Conservation (phyloP, 2,888 invertebrate species). For the Steromphala cineraria region DNA sequence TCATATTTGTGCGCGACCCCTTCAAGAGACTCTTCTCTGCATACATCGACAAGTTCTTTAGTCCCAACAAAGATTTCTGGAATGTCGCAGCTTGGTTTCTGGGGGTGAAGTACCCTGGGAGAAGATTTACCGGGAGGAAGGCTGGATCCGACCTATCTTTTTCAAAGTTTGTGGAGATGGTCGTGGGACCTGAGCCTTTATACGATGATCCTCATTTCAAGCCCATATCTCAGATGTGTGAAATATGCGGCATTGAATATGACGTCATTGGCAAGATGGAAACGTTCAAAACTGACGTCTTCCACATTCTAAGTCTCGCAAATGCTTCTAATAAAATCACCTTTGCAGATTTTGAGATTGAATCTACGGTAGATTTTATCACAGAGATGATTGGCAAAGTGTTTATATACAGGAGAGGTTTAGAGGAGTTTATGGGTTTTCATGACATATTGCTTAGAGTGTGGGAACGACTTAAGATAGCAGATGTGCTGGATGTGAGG, state of each 20-base stretch:
- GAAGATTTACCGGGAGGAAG: not conserved
- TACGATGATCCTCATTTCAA: constrained; percentile 17
- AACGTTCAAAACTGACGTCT: constrained; percentile 32
- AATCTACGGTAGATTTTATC: constrained; percentile 29
- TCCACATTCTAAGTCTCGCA: constrained; percentile 27
- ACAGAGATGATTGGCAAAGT: constrained; percentile 32
- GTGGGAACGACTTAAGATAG: constrained; percentile 39
- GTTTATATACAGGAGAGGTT: constrained; percentile 28
- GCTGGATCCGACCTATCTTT: constrained; percentile 22
- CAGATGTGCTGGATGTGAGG: constrained; percentile 34
- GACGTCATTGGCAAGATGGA: constrained; percentile 39
- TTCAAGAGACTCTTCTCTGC: constrained; percentile 36
- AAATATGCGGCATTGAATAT: constrained; percentile 10
- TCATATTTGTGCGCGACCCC: constrained; percentile 39
- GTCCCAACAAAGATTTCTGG: constrained; percentile 40
- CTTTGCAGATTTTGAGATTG: not conserved
- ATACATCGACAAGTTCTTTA: constrained; percentile 41
- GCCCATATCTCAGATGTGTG: not conserved
- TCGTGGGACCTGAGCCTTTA: not conserved
- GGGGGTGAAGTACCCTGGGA: too few relatives aligned
- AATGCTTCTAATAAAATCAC: not conserved
- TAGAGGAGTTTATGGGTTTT: constrained; percentile 34
- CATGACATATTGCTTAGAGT: constrained; percentile 33
- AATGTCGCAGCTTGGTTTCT: not conserved
- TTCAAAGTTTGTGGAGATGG: constrained; percentile 17